A percentile compares a stretch with the other conserved stretches of the same genome.
Evolutionary conservation across 2,797 vertebrate genomes (phyloP).

Genomic region (Potorous gilbertii): DNA sequence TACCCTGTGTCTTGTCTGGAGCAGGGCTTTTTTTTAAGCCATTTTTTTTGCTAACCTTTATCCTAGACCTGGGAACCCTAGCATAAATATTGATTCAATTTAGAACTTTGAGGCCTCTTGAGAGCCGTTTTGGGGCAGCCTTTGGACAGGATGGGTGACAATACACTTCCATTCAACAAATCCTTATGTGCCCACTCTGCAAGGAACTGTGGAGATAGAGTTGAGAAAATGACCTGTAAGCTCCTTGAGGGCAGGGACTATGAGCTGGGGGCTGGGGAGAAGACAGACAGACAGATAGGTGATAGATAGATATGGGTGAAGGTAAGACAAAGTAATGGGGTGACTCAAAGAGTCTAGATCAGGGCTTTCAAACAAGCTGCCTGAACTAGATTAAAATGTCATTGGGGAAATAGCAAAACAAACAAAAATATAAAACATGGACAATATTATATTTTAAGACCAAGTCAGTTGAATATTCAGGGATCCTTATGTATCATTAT

Average conservation of each 20-base stretch:
- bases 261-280: background rate
- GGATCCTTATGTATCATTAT: background rate
- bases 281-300: background rate
- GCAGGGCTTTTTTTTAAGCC: background rate
- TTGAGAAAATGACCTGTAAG: background rate
- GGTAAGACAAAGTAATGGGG: background rate
- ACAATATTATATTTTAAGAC: background rate
- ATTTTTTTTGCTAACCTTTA: background rate
- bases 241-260: background rate
- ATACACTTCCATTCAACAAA: background rate
- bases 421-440: background rate
- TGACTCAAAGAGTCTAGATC: background rate
- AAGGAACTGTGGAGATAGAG: background rate
- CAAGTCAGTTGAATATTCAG: background rate
- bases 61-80: background rate
- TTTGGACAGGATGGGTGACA: background rate
- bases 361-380: background rate
- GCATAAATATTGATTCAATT: conserved; percentile 31
- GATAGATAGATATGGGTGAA: no score
- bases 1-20: background rate
- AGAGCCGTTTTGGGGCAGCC: background rate
- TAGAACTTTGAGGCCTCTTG: background rate
- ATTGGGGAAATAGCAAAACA: background rate
- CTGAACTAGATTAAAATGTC: background rate
- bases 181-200: background rate